Base-by-base conservation (phyloP, 2,797 vertebrate genomes). In the Merluccius polli region DNA sequence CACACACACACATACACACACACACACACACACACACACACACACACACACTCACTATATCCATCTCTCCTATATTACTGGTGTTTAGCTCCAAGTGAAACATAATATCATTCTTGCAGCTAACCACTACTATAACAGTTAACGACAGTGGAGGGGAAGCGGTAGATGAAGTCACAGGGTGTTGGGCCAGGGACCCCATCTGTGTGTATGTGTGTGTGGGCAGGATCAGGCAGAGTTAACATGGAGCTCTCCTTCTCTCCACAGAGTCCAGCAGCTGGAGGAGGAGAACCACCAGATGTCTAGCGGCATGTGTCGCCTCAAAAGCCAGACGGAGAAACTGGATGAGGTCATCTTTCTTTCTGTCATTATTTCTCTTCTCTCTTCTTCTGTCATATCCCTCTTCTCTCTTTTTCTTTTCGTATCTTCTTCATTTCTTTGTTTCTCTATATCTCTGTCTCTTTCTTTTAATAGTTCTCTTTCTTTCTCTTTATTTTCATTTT, bases 301-400 rank as follows among this genome's bases (percentile, higher is more conserved):
- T 74, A 85, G 89, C 0, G 93, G 86, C n/a, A 92, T 97, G 89
- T 89, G 84, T 13, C 91, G 96, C 4, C 94, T 99, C 74, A 98
- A 96, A 89, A 94, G 94, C 0, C 98, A 99, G 73, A 95, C 95
- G 0, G 97, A 97, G 89, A 98, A 94, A 84, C 90, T 99, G 79
- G 97, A 98, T 6, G 95, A 98, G 95, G 98, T 98, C 84, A 83
- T 72, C 63, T 77, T 48, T 71, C 81, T 44, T 16, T 85, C 70
- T 30, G 8, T 36, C 35, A 21, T 24, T 74, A 33, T 36, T 33
- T 74, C 30, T 27, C 6, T 32, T 30, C n/a, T 32, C 30, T n/a
- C n/a, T n/a, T 69, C 11, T n/a, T n/a, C n/a, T n/a, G n/a, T n/a
- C n/a, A n/a, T n/a, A n/a, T n/a, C n/a, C n/a, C n/a, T n/a, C 30